Evolutionary conservation across 2,888 invertebrate species (phyloP).

Genomic region (Acanthacorydalis orientalis): DNA sequence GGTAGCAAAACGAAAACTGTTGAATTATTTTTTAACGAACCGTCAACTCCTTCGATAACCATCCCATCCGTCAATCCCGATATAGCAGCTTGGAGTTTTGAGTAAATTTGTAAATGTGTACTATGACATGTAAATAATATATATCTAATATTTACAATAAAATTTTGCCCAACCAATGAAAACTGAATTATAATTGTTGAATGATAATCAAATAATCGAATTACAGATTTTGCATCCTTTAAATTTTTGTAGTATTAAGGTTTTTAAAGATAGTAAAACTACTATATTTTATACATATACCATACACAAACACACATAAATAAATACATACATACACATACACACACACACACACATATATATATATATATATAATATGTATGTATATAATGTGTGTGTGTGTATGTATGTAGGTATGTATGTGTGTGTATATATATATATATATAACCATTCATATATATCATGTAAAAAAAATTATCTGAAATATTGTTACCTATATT

Average conservation of each 20-base stretch:
- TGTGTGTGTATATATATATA: no score
- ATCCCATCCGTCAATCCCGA: constrained; percentile 28
- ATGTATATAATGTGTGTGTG: no score
- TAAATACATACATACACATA: no score
- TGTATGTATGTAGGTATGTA: no score
- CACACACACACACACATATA: no score
- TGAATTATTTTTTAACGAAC: constrained; percentile 4
- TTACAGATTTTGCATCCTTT: not conserved
- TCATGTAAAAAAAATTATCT: no score
- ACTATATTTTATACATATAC: no score
- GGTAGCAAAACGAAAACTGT: constrained; percentile 7
- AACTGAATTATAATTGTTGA: not conserved
- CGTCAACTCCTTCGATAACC: constrained; percentile 2
- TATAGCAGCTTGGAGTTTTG: constrained; percentile 4
- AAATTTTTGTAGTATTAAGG: not conserved
- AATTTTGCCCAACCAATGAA: not conserved
- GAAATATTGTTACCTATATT: no score
- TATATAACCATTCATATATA: no score
- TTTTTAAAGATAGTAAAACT: no score
- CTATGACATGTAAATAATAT: not conserved
- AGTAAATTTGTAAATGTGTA: not conserved
- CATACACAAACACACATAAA: no score
- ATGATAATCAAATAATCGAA: not conserved
- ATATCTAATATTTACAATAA: not conserved
- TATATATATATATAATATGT: no score